phyloP scores from a whole-genome alignment of 1,140 invertebrate genomes.

The Oscheius sp. region DNA sequence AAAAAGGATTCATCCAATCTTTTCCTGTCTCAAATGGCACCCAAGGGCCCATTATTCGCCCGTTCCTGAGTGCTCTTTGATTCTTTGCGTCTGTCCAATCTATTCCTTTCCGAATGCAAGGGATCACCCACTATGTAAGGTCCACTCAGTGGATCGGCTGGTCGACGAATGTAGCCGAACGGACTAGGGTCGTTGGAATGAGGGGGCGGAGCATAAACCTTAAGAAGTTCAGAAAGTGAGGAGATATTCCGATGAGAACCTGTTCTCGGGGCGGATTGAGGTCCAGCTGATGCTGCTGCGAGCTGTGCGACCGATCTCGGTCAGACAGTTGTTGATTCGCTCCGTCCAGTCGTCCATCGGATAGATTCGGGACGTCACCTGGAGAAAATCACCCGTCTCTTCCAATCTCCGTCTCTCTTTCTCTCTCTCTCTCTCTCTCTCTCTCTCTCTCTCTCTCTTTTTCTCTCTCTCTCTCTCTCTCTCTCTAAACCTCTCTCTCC shows the following conservation, averaged over 20 bases:
- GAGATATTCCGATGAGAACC: too few relatives aligned
- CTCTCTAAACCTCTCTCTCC: too few relatives aligned
- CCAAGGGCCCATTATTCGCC: neutral
- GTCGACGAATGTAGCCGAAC: constrained; percentile 40
- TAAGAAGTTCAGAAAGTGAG: constrained; percentile 10
- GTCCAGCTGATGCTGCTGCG: constrained; percentile 38
- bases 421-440: neutral
- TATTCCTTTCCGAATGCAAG: constrained; percentile 2
- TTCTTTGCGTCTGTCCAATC: neutral
- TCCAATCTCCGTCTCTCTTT: neutral
- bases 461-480: too few relatives aligned
- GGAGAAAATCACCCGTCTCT: neutral
- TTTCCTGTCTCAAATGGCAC: too few relatives aligned
- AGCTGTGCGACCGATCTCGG: constrained; percentile 45
- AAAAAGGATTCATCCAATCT: too few relatives aligned
- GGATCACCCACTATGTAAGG: too few relatives aligned
- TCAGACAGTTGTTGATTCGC: constrained; percentile 43
- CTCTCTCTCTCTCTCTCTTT: neutral
- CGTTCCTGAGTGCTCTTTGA: neutral
- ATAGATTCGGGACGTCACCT: constrained; percentile 44
- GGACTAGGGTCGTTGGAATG: constrained; percentile 35
- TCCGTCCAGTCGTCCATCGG: constrained; percentile 45
- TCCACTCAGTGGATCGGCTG: constrained; percentile 30
- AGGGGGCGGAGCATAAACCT: constrained; percentile 42
- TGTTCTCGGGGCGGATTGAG: constrained; percentile 36